Evolutionary conservation across 2,797 vertebrate genomes (phyloP).

Genomic region (Tadarida brasiliensis): DNA sequence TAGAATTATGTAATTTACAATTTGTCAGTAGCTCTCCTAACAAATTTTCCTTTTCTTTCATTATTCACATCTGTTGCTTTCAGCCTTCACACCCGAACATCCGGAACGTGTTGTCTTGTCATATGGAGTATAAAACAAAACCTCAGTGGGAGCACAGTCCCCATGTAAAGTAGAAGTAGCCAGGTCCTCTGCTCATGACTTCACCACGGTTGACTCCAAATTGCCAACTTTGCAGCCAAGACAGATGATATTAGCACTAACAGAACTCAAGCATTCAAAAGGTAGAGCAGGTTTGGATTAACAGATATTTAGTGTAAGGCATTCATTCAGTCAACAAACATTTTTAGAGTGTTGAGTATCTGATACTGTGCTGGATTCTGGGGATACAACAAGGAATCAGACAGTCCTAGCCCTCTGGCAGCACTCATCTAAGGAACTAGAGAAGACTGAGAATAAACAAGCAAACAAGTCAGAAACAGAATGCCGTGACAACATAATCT

Average conservation of each 20-base stretch:
- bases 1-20: background rate
- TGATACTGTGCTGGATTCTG: background rate
- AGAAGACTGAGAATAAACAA: background rate
- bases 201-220: conserved; percentile 22
- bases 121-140: background rate
- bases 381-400: background rate
- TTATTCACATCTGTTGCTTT: background rate
- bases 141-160: background rate
- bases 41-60: background rate
- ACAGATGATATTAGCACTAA: background rate
- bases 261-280: conserved; percentile 21
- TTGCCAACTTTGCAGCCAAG: background rate
- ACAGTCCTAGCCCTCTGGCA: background rate
- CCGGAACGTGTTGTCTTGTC: background rate
- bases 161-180: background rate
- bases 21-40: background rate
- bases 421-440: background rate
- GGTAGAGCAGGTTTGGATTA: background rate
- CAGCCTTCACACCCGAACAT: background rate
- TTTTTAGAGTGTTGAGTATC: background rate
- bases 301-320: conserved; percentile 12
- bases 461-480: background rate
- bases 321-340: conserved; percentile 15
- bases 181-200: background rate
- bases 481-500: conserved; percentile 5